Evolutionary conservation across 2,113 vertebrate species (phyloP).

Genomic region (Sinocyclocheilus maitianheensis): DNA sequence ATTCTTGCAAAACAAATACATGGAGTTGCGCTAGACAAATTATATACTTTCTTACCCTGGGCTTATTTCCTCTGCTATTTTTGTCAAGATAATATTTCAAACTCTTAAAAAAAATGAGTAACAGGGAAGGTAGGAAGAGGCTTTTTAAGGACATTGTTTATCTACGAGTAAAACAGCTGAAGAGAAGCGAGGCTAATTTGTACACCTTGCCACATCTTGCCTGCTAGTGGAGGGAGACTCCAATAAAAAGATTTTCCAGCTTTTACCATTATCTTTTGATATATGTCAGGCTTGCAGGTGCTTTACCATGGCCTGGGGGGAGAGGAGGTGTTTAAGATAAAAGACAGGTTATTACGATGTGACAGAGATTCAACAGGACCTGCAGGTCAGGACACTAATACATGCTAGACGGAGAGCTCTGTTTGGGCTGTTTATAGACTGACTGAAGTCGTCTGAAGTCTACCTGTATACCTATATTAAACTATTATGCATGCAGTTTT

Average conservation of each 20-base stretch:
- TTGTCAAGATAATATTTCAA: constrained; percentile 57
- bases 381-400: constrained; percentile 75
- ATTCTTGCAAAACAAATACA: constrained; percentile 63
- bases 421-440: constrained; percentile 61
- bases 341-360: constrained; percentile 79
- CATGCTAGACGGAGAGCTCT: constrained; percentile 70
- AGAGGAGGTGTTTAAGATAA: constrained; percentile 70
- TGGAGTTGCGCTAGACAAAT: constrained; percentile 69
- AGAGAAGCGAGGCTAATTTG: constrained; percentile 67
- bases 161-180: constrained; percentile 66
- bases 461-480: neutral
- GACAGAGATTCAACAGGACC: constrained; percentile 77
- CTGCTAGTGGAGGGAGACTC: constrained; percentile 53
- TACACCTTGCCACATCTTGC: constrained; percentile 70
- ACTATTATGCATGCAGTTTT: neutral
- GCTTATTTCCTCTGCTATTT: constrained; percentile 63
- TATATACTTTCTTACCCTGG: constrained; percentile 64
- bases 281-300: constrained; percentile 75
- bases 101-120: constrained; percentile 45
- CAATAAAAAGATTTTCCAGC: constrained; percentile 68
- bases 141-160: constrained; percentile 70
- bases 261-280: constrained; percentile 80
- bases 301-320: constrained; percentile 67
- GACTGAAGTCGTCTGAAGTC: constrained; percentile 21
- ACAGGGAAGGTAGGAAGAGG: constrained; percentile 46